phyloP scores from a whole-genome alignment of 2,888 invertebrate species.

The Drosophila neoperkinsi region DNA sequence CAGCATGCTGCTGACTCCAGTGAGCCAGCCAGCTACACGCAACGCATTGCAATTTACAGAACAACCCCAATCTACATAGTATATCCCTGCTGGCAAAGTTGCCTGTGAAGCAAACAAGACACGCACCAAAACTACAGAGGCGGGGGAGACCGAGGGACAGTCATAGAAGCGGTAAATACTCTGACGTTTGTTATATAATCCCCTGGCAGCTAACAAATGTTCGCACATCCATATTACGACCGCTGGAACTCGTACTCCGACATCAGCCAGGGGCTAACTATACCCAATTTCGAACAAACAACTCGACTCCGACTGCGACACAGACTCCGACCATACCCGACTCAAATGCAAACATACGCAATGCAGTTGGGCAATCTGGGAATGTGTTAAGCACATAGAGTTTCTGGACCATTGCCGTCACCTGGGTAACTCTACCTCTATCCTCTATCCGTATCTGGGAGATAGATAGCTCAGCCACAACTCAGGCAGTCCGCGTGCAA shows the following conservation, averaged over 20 bases:
- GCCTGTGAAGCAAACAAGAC: slow-evolving; percentile 44
- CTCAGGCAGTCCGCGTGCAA: slow-evolving; percentile 34
- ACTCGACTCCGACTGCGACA: slow-evolving; percentile 16
- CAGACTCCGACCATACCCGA: slow-evolving; percentile 11
- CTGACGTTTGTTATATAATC: slow-evolving; percentile 68
- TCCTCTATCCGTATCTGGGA: slow-evolving; percentile 45
- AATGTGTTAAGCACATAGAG: slow-evolving; percentile 66
- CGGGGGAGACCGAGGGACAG: not conserved
- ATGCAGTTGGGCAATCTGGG: slow-evolving; percentile 61
- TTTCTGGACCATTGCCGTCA: slow-evolving; percentile 65
- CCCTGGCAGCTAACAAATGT: slow-evolving; percentile 76
- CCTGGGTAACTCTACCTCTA: slow-evolving; percentile 49
- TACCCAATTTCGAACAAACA: slow-evolving; percentile 34
- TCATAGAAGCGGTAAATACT: slow-evolving; percentile 61
- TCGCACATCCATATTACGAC: slow-evolving; percentile 68
- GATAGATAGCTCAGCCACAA: not conserved
- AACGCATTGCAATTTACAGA: slow-evolving; percentile 63
- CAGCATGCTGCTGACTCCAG: slow-evolving; percentile 12
- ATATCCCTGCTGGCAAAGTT: slow-evolving; percentile 43
- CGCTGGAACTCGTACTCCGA: slow-evolving; percentile 30
- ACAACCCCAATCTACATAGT: slow-evolving; percentile 32
- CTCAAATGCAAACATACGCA: slow-evolving; percentile 74
- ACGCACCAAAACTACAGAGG: slow-evolving; percentile 19
- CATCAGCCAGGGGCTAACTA: not conserved
- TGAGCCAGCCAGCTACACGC: slow-evolving; percentile 34